A percentile compares a stretch with the other conserved stretches of the same genome.
Evolutionary conservation across 2,113 vertebrate genomes (phyloP).

Genomic region (Opisthocomus hoazin): DNA sequence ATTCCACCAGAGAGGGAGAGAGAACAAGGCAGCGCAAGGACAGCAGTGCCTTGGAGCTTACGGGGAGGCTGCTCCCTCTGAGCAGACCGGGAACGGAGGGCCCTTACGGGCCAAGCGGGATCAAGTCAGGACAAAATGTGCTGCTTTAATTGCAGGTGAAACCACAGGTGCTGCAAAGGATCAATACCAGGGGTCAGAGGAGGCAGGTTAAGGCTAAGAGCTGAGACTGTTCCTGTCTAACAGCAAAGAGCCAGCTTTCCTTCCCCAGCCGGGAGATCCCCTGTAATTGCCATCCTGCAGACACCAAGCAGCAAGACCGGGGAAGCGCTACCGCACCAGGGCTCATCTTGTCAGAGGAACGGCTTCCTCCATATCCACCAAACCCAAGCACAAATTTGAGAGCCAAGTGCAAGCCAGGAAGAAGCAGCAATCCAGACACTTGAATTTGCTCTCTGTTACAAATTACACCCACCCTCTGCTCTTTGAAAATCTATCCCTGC

Average conservation of each 20-base stretch:
- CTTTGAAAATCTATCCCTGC: conserved; percentile 19
- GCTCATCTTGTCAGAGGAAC: not conserved
- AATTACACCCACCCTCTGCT: conserved; percentile 21
- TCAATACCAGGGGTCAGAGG: not conserved
- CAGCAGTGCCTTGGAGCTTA: not conserved
- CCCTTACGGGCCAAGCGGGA: not conserved
- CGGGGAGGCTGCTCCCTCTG: not conserved
- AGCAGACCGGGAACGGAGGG: not conserved
- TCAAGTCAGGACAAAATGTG: not conserved
- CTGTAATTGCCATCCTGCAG: not conserved
- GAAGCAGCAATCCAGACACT: not conserved
- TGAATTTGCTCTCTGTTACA: not conserved
- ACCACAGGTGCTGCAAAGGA: not conserved
- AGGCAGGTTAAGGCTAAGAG: not conserved
- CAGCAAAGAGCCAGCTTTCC: not conserved
- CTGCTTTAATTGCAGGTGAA: not conserved
- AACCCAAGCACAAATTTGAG: accelerated
- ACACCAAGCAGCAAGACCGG: not conserved
- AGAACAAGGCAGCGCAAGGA: not conserved
- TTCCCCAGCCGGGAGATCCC: not conserved
- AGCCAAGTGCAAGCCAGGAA: not conserved
- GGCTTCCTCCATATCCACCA: not conserved
- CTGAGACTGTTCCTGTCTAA: not conserved
- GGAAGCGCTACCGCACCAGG: not conserved
- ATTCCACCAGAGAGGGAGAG: not conserved